These are phyloP conservation scores for Pammene fasciana DNA, from an alignment of 2,888 invertebrate species.

Conservation along the genomic window DNA sequence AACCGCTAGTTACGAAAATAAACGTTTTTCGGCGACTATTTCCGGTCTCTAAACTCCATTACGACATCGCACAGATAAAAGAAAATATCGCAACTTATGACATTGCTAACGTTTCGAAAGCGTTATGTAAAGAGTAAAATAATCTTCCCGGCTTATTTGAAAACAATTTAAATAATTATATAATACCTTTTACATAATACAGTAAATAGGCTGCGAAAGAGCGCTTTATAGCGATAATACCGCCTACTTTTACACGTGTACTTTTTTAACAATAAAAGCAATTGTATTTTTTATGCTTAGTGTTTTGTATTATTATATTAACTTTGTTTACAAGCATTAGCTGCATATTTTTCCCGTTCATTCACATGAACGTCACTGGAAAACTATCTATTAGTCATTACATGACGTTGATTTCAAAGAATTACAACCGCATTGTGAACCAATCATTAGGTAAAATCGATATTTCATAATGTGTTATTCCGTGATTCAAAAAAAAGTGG, in stretches of 20 bases:
- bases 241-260: too few species aligned
- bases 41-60: constrained; percentile 20
- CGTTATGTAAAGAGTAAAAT: constrained; percentile 24
- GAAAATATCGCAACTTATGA: constrained; percentile 37
- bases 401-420: constrained; percentile 6
- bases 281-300: not conserved
- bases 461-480: not conserved
- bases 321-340: not conserved
- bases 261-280: too few species aligned
- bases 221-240: not conserved
- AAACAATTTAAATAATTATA: constrained; percentile 1
- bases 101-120: constrained; percentile 22
- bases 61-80: constrained; percentile 18
- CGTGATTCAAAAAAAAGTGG: not conserved
- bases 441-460: not conserved
- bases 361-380: constrained; percentile 11
- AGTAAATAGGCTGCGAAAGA: not conserved
- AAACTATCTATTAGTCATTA: constrained; percentile 11
- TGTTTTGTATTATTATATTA: not conserved
- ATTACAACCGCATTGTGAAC: not conserved
- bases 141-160: constrained; percentile 11
- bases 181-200: constrained; percentile 1
- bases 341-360: not conserved
- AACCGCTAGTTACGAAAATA: constrained; percentile 15
- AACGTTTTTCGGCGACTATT: constrained; percentile 17